These are phyloP conservation scores for Acanthosepion lycidas DNA, from an alignment of 2,888 invertebrate genomes.

Conservation along the genomic window DNA sequence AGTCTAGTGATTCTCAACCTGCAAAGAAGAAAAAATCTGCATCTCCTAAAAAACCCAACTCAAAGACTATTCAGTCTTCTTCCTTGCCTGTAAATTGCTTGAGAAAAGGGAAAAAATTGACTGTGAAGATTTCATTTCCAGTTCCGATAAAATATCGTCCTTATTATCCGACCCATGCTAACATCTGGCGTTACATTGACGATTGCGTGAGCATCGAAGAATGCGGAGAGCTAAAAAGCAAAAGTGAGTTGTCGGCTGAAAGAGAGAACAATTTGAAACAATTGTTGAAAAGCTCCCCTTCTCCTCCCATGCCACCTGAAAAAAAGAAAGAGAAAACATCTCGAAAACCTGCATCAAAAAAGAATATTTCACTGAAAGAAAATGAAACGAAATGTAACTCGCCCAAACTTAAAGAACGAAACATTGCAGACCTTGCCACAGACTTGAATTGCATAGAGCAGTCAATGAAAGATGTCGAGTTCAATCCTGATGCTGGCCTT, in stretches of 20 bases:
- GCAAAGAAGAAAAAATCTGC: neutral
- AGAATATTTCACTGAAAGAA: neutral
- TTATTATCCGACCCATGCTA: neutral
- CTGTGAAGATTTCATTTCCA: conserved; percentile 18
- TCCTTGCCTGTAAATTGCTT: neutral
- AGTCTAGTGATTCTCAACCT: neutral
- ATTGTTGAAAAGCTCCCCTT: neutral
- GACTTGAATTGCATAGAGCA: neutral
- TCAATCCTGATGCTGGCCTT: neutral
- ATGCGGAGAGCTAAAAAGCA: conserved; percentile 24
- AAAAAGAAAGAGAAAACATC: neutral
- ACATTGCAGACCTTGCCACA: neutral
- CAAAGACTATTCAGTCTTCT: neutral
- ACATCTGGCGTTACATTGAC: conserved; percentile 24
- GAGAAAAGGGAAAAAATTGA: neutral
- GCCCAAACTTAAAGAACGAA: neutral
- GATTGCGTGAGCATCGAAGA: neutral
- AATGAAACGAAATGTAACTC: neutral
- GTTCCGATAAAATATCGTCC: neutral
- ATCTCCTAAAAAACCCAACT: neutral
- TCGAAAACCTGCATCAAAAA: neutral
- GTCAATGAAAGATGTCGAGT: neutral
- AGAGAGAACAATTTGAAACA: neutral
- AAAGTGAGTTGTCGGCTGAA: neutral
- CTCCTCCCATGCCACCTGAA: neutral